Evolutionary conservation across 2,113 vertebrate genomes (phyloP).

Genomic region (Jacana jacana): DNA sequence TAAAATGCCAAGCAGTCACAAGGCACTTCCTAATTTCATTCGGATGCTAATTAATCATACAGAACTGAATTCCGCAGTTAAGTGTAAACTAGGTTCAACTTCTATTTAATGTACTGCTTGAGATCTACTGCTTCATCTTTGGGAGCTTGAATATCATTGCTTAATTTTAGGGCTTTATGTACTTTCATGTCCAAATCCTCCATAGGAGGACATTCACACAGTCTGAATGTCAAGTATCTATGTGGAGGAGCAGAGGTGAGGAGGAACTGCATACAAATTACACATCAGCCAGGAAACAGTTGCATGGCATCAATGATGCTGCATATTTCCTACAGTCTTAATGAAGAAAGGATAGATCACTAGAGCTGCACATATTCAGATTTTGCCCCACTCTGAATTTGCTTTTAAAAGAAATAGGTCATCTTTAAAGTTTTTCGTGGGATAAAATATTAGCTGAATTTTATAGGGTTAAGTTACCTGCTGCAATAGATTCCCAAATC

Average conservation of each 20-base stretch:
- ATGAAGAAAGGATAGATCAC: neutral
- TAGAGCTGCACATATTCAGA: neutral
- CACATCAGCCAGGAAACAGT: neutral
- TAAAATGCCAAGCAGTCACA: neutral
- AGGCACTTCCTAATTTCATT: slow-evolving; percentile 6
- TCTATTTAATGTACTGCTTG: neutral
- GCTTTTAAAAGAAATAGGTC: neutral
- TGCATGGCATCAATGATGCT: neutral
- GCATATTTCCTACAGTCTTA: neutral
- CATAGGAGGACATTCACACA: neutral
- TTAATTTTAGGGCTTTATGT: neutral
- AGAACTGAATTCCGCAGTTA: neutral
- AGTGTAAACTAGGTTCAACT: neutral
- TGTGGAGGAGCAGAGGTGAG: neutral
- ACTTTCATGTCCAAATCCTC: neutral
- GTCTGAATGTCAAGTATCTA: neutral
- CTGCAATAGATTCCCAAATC: neutral
- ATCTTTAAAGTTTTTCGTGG: neutral
- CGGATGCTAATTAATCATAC: neutral
- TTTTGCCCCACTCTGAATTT: neutral
- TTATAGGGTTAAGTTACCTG: neutral
- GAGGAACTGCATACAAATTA: neutral
- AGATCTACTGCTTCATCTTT: neutral
- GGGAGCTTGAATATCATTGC: neutral
- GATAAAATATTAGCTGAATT: neutral